Percentiles rank a stretch among this genome's conserved stretches.
These are phyloP conservation scores for Ormyrus thymus DNA, from an alignment of 2,888 invertebrate genomes.

Conservation along the genomic window DNA sequence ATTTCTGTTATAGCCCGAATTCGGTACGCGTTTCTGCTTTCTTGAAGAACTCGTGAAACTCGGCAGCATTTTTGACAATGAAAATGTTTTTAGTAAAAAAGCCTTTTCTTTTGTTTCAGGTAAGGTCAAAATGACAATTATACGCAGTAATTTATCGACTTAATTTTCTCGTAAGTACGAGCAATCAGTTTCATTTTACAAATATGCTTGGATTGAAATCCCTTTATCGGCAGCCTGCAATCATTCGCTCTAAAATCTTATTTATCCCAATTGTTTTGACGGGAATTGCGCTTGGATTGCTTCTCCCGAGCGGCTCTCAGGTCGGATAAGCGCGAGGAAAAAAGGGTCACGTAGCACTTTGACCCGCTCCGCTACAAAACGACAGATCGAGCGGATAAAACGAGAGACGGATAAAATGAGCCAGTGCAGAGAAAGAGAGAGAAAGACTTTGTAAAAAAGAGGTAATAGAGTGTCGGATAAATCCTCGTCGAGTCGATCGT, in stretches of 20 bases:
- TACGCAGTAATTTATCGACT: not conserved
- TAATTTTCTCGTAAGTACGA: constrained; percentile 18
- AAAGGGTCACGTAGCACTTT: constrained; percentile 55
- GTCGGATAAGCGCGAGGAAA: constrained; percentile 2
- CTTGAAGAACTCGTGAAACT: too few species aligned
- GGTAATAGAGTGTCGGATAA: constrained; percentile 57
- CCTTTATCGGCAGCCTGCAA: not conserved
- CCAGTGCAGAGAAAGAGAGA: not conserved
- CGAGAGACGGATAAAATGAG: constrained; percentile 46
- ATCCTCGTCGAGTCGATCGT: constrained; percentile 55
- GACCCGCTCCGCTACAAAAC: constrained; percentile 40
- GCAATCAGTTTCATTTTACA: constrained; percentile 16
- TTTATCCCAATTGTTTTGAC: constrained; percentile 52
- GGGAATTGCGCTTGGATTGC: constrained; percentile 42
- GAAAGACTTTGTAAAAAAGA: constrained; percentile 45
- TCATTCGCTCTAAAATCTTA: constrained; percentile 37
- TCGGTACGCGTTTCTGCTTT: not conserved
- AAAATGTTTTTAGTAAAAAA: too few species aligned
- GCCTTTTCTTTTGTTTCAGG: constrained; percentile 20
- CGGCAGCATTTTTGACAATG: too few species aligned
- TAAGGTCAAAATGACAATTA: not conserved
- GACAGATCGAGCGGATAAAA: constrained; percentile 49
- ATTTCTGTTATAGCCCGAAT: not conserved
- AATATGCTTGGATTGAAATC: not conserved
- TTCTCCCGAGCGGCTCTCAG: constrained; percentile 10